phyloP scores from a whole-genome alignment of 2,113 vertebrate genomes.

The Ageneiosus marmoratus region DNA sequence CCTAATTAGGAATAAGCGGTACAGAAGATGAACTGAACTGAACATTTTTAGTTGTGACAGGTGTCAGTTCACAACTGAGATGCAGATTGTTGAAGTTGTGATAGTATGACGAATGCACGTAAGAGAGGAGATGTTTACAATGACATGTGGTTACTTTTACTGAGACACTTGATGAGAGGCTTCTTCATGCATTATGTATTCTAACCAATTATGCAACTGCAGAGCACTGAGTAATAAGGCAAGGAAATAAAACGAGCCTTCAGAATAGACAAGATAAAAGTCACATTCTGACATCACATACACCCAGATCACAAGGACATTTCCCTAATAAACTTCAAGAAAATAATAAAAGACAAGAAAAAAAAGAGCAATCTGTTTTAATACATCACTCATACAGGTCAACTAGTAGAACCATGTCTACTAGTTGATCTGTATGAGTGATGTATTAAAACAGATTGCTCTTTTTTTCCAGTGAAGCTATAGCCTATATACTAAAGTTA shows the following conservation, averaged over 20 bases:
- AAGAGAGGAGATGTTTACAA: constrained; percentile 5
- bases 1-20: too few relatives aligned
- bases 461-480: too few relatives aligned
- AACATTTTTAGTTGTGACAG: neutral
- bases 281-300: neutral
- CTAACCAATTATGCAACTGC: constrained; percentile 14
- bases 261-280: neutral
- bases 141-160: neutral
- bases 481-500: too few relatives aligned
- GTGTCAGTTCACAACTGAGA: neutral
- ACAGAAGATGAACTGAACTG: too few relatives aligned
- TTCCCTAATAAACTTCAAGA: neutral
- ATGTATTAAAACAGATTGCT: neutral
- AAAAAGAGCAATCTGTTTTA: neutral
- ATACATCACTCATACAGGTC: neutral
- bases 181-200: neutral
- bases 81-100: neutral
- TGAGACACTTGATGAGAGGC: neutral
- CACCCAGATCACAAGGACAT: neutral
- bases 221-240: constrained; percentile 20
- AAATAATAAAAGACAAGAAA: neutral
- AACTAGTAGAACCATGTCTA: too few relatives aligned
- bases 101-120: neutral
- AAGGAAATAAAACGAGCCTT: neutral
- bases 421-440: neutral